Conservation (phyloP, 2,113 vertebrate genomes). For the Alces alces region DNA sequence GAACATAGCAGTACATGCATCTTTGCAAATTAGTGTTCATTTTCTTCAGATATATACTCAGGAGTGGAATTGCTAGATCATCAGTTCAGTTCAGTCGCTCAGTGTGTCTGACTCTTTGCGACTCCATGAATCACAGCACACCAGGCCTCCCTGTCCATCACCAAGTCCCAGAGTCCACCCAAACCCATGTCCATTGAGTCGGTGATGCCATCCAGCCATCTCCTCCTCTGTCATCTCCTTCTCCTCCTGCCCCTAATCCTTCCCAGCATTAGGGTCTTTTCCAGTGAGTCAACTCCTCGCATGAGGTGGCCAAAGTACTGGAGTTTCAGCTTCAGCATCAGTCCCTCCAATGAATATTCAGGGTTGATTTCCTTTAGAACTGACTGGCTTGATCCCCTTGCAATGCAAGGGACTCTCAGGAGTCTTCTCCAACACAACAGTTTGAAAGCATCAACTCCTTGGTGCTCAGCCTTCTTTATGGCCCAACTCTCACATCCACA, state of each 20-base stretch:
- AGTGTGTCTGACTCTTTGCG: no score
- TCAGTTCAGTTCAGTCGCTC: neutral
- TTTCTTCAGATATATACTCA: neutral
- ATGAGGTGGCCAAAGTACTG: neutral
- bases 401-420: neutral
- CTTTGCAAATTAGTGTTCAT: neutral
- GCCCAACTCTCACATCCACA: neutral
- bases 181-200: neutral
- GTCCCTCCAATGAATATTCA: neutral
- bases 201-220: neutral
- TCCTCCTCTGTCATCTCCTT: neutral
- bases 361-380: neutral
- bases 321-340: neutral
- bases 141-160: no score
- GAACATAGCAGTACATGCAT: neutral
- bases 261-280: neutral
- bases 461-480: neutral
- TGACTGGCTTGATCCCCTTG: neutral
- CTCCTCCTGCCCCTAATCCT: neutral
- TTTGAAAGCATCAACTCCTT: neutral
- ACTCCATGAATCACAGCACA: no score
- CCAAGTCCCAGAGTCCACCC: no score
- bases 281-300: neutral
- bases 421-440: neutral
- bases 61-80: neutral